Evolutionary conservation across 2,113 vertebrate species (phyloP), one percentile per base, ranked within the genome.

Genomic region (Platysteira castanea): DNA sequence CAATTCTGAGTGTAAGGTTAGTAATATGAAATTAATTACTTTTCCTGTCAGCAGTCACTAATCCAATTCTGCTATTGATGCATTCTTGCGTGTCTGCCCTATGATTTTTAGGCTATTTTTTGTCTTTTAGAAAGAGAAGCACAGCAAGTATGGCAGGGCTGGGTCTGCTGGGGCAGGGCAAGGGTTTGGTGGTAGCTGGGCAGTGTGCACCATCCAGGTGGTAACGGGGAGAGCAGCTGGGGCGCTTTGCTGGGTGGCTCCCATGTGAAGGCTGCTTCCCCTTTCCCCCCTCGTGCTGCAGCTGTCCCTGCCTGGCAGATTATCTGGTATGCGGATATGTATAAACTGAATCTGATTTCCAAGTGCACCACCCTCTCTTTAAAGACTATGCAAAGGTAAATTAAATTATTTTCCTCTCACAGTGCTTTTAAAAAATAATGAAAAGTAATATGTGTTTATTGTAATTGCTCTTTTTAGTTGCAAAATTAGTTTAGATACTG

Each of bases 21-120:
- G 46, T 65, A 81, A 70, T 47, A 67, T 42, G 46, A 86, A 94
- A 94, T 94, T 65, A 92, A 68, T 93, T 87, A 74, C 35, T 94
- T 92, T 88, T 77, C 39, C 50, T 67, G 50, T 70, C 71, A 67
- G 67, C 71, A 80, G 21, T 54, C 30, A 50, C 79, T 90, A 92
- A 96, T 95, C 54, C 50, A 90, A 2, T 94, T 92, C 39, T 80
- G 14, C 44, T 93, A 67, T 35, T 70, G 64, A 92, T 70, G 30
- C 13, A 18, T 50, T 77, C 83, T 61, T 85, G 28, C 57, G 13
- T 53, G 15, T 73, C 37, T 90, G 37, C 31, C 53, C 11, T n/a
- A 2, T 82, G 35, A 83, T 78, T 82, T 70, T 85, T 82, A 75
- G 39, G 8, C 10, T 63, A 2, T 28, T 64, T 56, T 64, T 46